phyloP scores from a whole-genome alignment of 2,113 vertebrate genomes.

The Lampris incognitus region DNA sequence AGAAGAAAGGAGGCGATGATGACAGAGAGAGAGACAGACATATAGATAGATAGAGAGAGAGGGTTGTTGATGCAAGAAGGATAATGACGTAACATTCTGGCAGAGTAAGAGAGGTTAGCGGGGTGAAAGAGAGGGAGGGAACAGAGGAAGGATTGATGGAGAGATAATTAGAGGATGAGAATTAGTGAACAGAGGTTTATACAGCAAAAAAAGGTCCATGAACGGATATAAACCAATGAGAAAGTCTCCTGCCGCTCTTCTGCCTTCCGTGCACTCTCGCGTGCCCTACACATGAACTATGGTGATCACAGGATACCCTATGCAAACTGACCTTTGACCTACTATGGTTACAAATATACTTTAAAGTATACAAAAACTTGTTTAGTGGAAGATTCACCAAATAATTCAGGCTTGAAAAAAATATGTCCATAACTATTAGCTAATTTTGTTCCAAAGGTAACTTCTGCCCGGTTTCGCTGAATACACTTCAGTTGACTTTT shows the following conservation, averaged over 20 bases:
- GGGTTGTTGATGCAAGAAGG: constrained; percentile 40
- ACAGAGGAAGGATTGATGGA: not conserved
- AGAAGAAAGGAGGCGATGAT: constrained; percentile 33
- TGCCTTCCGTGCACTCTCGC: not conserved
- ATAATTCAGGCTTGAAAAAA: too few relatives aligned
- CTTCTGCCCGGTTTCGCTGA: too few relatives aligned
- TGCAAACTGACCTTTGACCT: too few relatives aligned
- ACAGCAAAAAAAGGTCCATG: not conserved
- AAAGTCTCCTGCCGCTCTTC: constrained; percentile 15
- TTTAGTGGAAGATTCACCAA: too few relatives aligned
- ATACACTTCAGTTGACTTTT: too few relatives aligned
- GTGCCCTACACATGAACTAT: too few relatives aligned
- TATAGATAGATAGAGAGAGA: not conserved
- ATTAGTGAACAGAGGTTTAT: constrained; percentile 13
- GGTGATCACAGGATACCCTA: too few relatives aligned
- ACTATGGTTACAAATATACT: too few relatives aligned
- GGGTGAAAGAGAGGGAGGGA: constrained; percentile 8
- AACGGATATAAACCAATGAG: constrained; percentile 13
- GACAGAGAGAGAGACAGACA: not conserved
- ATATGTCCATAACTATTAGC: too few relatives aligned
- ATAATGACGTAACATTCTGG: constrained; percentile 56
- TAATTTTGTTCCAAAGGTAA: too few relatives aligned
- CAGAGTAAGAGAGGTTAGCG: constrained; percentile 4
- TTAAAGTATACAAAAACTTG: too few relatives aligned
- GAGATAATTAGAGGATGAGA: constrained; percentile 20